A percentile compares a stretch with the other conserved stretches of the same genome.
phyloP scores from a whole-genome alignment of 2,113 vertebrate species.

The Gasterosteus aculeatus region DNA sequence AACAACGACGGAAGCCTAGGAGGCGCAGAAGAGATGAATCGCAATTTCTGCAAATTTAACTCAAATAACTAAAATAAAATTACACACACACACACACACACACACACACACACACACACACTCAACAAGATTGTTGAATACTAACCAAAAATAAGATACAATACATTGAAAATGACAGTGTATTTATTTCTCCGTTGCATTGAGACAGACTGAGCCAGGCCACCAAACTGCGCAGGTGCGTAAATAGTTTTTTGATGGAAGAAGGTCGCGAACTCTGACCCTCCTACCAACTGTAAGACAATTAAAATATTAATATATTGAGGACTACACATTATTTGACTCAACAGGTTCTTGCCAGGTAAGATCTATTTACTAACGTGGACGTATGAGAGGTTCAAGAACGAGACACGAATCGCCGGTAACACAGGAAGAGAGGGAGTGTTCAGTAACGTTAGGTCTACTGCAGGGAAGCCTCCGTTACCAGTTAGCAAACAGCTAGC shows the following conservation, averaged over 20 bases:
- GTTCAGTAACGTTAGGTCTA: conserved; percentile 34
- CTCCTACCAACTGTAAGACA: conserved; percentile 69
- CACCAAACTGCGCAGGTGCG: conserved; percentile 75
- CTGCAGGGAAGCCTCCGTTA: conserved; percentile 60
- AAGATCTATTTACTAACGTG: conserved; percentile 21
- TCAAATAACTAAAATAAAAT: accelerated
- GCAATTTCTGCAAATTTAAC: no score
- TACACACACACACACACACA: no score
- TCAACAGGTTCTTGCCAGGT: conserved; percentile 34
- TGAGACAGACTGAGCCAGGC: not conserved
- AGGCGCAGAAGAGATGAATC: no score
- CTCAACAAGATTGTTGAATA: no score
- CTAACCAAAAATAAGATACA: no score
- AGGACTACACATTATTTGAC: conserved; percentile 18
- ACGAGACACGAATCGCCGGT: conserved; percentile 4
- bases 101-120: no score
- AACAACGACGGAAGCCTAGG: no score
- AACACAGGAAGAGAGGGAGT: conserved; percentile 64
- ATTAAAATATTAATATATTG: conserved; percentile 64
- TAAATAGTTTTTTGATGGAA: conserved; percentile 44
- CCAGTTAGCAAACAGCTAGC: conserved; percentile 59
- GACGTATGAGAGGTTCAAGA: not conserved
- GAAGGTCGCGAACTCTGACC: conserved; percentile 93
- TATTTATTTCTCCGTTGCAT: no score
- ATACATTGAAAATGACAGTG: no score